Conservation (phyloP, 2,888 invertebrate species). For the Zaprionus bogoriensis region DNA sequence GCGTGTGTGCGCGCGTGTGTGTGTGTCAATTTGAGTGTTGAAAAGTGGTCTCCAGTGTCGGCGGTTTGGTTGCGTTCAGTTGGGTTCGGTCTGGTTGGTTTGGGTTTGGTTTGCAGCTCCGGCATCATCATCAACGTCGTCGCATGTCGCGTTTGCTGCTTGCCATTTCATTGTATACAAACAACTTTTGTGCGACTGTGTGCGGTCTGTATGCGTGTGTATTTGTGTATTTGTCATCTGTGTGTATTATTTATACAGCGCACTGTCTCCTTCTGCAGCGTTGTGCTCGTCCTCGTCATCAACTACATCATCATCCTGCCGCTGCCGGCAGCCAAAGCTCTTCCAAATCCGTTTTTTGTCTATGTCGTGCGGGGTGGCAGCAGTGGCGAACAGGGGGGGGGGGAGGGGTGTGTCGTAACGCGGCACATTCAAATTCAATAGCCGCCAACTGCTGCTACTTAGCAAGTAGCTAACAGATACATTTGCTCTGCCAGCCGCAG, state of each 20-base stretch:
- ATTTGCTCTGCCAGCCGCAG: conserved; percentile 25
- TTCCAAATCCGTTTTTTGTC: conserved; percentile 23
- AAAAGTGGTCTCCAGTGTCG: conserved; percentile 71
- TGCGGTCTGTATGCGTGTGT: conserved; percentile 3
- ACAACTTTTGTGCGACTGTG: conserved; percentile 14
- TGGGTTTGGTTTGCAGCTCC: conserved; percentile 3
- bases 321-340: conserved; percentile 21
- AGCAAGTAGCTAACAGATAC: conserved; percentile 42
- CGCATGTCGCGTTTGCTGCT: conserved; percentile 40
- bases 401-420: conserved; percentile 2
- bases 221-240: conserved; percentile 12
- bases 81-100: conserved; percentile 41
- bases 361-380: conserved; percentile 14
- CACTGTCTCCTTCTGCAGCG: conserved; percentile 5
- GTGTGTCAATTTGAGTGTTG: conserved; percentile 72
- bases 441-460: conserved; percentile 47
- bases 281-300: neutral
- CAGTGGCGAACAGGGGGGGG: neutral
- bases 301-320: conserved; percentile 25
- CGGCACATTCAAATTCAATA: conserved; percentile 61
- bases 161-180: conserved; percentile 49
- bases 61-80: conserved; percentile 53
- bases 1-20: conserved; percentile 24
- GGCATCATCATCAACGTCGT: conserved; percentile 38
- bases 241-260: conserved; percentile 41